Percentiles rank a stretch among this genome's conserved stretches.
Evolutionary conservation across 2,113 vertebrate genomes (phyloP).

Genomic region (Myotis yumanensis): DNA sequence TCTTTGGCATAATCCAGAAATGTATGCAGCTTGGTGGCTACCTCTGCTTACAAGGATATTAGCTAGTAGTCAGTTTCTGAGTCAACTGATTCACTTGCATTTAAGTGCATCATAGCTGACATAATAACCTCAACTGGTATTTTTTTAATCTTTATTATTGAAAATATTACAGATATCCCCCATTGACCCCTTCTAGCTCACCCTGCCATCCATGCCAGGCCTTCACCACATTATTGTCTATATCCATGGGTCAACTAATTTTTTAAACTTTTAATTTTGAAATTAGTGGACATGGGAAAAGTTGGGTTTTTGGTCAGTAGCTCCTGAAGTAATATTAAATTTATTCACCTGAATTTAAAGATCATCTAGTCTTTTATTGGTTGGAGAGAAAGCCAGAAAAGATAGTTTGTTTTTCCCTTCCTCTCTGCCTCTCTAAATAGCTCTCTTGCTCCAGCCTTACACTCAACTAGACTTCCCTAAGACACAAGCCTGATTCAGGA

Average conservation of each 20-base stretch:
- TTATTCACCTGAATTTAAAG: constrained; percentile 11
- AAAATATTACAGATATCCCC: not conserved
- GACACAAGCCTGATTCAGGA: not conserved
- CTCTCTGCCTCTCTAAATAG: not conserved
- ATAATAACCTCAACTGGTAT: not conserved
- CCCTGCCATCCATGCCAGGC: too few relatives aligned
- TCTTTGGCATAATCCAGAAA: constrained; percentile 34
- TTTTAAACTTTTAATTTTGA: constrained; percentile 48
- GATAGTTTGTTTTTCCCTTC: not conserved
- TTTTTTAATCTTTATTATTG: constrained; percentile 44
- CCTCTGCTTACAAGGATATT: not conserved
- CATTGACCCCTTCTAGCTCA: too few relatives aligned
- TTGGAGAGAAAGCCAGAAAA: not conserved
- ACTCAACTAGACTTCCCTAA: not conserved
- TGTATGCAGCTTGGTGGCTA: not conserved
- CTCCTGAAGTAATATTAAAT: constrained; percentile 8
- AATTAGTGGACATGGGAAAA: not conserved
- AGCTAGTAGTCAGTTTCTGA: not conserved
- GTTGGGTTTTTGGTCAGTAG: not conserved
- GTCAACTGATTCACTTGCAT: not conserved
- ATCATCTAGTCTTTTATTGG: not conserved
- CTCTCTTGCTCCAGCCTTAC: not conserved
- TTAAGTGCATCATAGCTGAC: not conserved
- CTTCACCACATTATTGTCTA: too few relatives aligned
- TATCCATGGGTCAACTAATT: not conserved